phyloP scores from a whole-genome alignment of 2,113 vertebrate genomes.

The Engraulis encrasicolus region DNA sequence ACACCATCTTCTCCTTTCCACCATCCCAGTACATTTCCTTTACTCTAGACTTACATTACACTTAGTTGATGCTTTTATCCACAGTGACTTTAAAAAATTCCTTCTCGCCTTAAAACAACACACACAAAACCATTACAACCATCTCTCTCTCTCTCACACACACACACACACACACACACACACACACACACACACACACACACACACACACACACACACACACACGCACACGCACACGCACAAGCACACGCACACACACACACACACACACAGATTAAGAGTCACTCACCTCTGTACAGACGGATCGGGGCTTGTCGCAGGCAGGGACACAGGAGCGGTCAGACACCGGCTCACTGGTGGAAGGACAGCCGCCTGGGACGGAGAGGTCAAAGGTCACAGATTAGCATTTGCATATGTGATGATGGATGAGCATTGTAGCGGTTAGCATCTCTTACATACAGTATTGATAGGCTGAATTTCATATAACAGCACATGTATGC shows the following conservation, averaged over 20 bases:
- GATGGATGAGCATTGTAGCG: no score
- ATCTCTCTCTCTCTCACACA: not conserved
- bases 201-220: not conserved
- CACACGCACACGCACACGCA: not conserved
- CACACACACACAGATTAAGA: constrained; percentile 22
- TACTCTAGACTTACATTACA: no score
- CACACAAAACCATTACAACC: no score
- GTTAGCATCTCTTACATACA: no score
- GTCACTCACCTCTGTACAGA: constrained; percentile 91
- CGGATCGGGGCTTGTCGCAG: constrained; percentile 86
- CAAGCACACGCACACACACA: constrained; percentile 24
- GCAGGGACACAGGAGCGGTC: constrained; percentile 93
- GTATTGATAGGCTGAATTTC: no score
- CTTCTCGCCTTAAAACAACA: no score
- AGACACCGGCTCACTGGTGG: constrained; percentile 79
- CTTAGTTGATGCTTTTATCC: no score
- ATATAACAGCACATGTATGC: not conserved
- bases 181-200: constrained; percentile 1
- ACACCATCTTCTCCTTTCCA: no score
- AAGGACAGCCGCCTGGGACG: constrained; percentile 87
- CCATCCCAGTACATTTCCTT: not conserved
- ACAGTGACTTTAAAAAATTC: no score
- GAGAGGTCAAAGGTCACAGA: constrained; percentile 44
- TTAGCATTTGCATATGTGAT: constrained; percentile 1
- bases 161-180: not conserved